Evolutionary conservation across 2,113 vertebrate species (phyloP), one percentile per base, ranked within the genome.

Genomic region (Phaethornis superciliosus): DNA sequence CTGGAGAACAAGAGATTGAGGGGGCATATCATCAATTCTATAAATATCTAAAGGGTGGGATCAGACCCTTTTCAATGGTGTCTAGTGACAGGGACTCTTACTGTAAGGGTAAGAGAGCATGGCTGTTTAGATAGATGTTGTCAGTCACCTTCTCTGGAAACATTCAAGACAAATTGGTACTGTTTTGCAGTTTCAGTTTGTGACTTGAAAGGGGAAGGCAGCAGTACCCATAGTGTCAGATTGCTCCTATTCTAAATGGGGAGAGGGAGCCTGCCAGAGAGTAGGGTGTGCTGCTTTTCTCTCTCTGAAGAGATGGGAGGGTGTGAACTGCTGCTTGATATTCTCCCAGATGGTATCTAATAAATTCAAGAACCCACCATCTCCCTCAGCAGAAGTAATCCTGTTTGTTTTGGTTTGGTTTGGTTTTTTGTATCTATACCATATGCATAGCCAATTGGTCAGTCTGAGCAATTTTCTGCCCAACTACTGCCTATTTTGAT

Each of bases 181-280:
- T 37, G 15, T 64, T 51, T 80, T 77, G 20, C 9, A 58, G 28
- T 28, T 7, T 77, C 14, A n/a, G 46, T 26, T 40, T 81, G 37
- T 74, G 4, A 30, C 12, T 77, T 69, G 26, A 80, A 81, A 83
- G 72, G 3, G 60, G 20, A 69, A 5, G 27, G 3, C 10, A 60
- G 52, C 1, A 3, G 30, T 62, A 85, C 8, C 32, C 0, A 0
- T 10, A 17, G 10, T 26, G 10, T 49, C 12, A 78, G 56, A 60
- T 70, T 77, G 4, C 24, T 84, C 75, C 21, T 54, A 1, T 81
- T 83, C 30, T 44, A 83, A 72, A 83, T 59, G 7, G 16, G 51
- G 27, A 60, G 49, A 46, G 5, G 4, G 7, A 81, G 4, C 4
- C 1, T 60, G 49, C 15, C 72, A 72, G 28, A 76, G 28, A 64